Percentiles rank a stretch among this genome's conserved stretches.
These are phyloP conservation scores for Zapornia atra DNA, from an alignment of 2,113 vertebrate species.

Conservation along the genomic window DNA sequence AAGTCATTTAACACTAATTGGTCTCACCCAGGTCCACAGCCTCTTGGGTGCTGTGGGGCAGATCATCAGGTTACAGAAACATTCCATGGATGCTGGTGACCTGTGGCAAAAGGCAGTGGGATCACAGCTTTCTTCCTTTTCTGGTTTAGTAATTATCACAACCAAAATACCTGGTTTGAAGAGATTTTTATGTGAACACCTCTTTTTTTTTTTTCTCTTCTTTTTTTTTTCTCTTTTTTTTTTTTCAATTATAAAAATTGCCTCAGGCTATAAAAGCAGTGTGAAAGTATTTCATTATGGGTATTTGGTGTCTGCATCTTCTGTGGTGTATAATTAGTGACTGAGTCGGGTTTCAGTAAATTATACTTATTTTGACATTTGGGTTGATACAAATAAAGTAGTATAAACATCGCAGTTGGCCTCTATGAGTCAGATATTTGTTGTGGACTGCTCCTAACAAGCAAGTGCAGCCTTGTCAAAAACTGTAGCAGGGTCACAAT, in stretches of 20 bases:
- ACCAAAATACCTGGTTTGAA: not conserved
- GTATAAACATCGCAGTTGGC: not conserved
- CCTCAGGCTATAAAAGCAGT: not conserved
- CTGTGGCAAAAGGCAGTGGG: not conserved
- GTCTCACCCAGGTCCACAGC: not conserved
- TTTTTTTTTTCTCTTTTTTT: not conserved
- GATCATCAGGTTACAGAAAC: not conserved
- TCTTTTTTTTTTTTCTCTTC: not conserved
- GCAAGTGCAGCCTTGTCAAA: conserved; percentile 4
- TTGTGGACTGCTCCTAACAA: not conserved
- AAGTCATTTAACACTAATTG: not conserved
- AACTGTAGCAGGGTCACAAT: not conserved
- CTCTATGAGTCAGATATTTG: conserved; percentile 33
- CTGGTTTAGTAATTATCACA: not conserved
- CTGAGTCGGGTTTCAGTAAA: conserved; percentile 14
- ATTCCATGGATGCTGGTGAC: not conserved
- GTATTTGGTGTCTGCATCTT: not conserved
- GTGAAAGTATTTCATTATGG: not conserved
- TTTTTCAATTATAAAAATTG: not conserved
- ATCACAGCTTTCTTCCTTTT: not conserved
- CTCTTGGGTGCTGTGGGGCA: not conserved
- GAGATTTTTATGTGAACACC: not conserved
- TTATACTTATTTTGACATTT: conserved; percentile 54
- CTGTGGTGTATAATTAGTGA: conserved; percentile 49
- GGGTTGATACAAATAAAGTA: conserved; percentile 57